These are phyloP conservation scores for Neogobius melanostomus DNA, from an alignment of 2,113 vertebrate genomes.

Conservation along the genomic window DNA sequence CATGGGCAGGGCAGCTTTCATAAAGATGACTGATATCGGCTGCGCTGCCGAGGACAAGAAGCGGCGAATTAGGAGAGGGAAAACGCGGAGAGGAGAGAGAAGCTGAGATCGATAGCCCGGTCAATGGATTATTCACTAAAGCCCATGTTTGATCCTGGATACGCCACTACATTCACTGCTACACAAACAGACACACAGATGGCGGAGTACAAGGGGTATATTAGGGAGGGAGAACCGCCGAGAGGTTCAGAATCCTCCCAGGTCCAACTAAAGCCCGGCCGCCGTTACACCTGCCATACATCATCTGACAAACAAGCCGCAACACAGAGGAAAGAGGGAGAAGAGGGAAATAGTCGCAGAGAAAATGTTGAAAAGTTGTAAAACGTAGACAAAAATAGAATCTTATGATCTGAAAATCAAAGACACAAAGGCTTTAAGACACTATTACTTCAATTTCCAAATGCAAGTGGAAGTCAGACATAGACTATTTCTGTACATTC, in stretches of 20 bases:
- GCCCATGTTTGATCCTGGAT: slow-evolving; percentile 64
- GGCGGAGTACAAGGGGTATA: neutral
- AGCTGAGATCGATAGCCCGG: slow-evolving; percentile 58
- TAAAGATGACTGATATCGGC: slow-evolving; percentile 65
- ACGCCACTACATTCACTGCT: slow-evolving; percentile 56
- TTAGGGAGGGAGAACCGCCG: slow-evolving; percentile 11
- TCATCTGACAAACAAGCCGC: slow-evolving; percentile 64
- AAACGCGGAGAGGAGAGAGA: slow-evolving; percentile 16
- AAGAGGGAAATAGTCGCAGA: slow-evolving; percentile 13
- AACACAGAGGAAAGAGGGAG: slow-evolving; percentile 5
- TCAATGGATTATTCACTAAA: slow-evolving; percentile 73
- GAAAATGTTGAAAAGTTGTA: neutral
- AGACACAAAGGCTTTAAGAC: too few relatives aligned
- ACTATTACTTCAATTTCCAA: too few relatives aligned
- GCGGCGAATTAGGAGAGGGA: slow-evolving; percentile 2
- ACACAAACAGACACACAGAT: slow-evolving; percentile 27
- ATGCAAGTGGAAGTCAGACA: too few relatives aligned
- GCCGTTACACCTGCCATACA: slow-evolving; percentile 57
- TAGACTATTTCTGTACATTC: too few relatives aligned
- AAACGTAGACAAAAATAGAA: too few relatives aligned
- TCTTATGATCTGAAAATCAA: too few relatives aligned
- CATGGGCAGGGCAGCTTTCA: slow-evolving; percentile 47
- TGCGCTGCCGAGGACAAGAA: slow-evolving; percentile 38
- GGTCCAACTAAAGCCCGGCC: slow-evolving; percentile 58
- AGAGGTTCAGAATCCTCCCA: slow-evolving; percentile 52